Evolutionary conservation across 2,113 vertebrate species (phyloP), one percentile per base, ranked within the genome.

Genomic region (Phalacrocorax brasilianus): DNA sequence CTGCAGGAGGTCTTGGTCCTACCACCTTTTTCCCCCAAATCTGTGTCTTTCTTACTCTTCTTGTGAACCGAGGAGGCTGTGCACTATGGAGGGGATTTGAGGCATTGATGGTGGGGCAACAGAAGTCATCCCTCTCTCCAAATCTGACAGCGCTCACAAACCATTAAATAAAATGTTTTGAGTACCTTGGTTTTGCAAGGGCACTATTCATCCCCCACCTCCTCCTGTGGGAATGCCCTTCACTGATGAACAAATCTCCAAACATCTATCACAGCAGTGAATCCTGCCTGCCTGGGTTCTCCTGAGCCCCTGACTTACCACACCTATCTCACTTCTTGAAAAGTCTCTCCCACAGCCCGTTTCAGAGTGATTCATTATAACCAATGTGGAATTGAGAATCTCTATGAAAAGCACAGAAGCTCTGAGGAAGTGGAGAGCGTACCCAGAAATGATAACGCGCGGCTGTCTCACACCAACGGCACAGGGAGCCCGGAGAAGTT

Each of bases 371-470:
- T 63, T 72, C 21, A 5, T 32, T 38, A 23, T 4, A n/a, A 66
- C 42, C 33, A 22, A 4, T 4, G 42, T 19, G 67, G n/a, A 66
- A 22, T 3, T 13, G 22, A 13, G 44, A 68, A 72, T n/a, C 42
- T 73, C 52, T 18, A 10, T 23, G 19, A 45, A 83, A 45, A 42
- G 24, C 1, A 0, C 23, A 33, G 74, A 53, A 91, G 35, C 6
- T n/a, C 35, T 1, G 13, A 26, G 24, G 5, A 61, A 42, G 22
- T 7, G 35, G 14, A 42, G 42, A 67, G 16, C 21, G 11, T 4
- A 1, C 26, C 71, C 52, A 44, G 65, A 42, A 73, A 6, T 0
- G 15, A 9, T 5, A 55, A 44, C 3, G 0, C 1, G 8, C 2
- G 1, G n/a, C 23, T 84, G 63, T 27, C 38, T 24, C 52, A 26